Evolutionary conservation across 2,113 vertebrate species (phyloP).

Genomic region (Pandion haliaetus): DNA sequence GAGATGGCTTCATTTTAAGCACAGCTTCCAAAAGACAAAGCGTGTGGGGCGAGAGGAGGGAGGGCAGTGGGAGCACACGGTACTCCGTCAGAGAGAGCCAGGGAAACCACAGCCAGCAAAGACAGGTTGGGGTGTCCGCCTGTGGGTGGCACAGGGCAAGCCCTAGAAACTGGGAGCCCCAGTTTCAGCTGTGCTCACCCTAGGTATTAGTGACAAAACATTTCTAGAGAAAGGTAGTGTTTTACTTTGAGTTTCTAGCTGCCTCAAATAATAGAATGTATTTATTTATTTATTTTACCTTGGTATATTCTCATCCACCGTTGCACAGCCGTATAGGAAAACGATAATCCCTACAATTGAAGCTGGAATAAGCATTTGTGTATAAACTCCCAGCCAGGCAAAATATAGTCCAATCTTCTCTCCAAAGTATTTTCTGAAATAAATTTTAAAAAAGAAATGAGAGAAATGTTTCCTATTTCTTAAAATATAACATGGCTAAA

Average conservation of each 20-base stretch:
- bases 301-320: constrained; percentile 91
- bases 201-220: background rate
- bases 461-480: constrained; percentile 44
- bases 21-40: background rate
- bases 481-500: constrained; percentile 57
- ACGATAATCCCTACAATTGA: constrained; percentile 92
- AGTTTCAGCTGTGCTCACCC: background rate
- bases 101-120: background rate
- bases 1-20: background rate
- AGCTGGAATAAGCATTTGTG: constrained; percentile 96
- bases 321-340: constrained; percentile 94
- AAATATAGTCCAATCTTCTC: constrained; percentile 98
- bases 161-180: background rate
- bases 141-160: background rate
- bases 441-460: background rate
- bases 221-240: background rate
- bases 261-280: background rate
- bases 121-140: accelerated
- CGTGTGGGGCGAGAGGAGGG: accelerated
- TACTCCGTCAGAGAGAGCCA: background rate
- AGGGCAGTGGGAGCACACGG: background rate
- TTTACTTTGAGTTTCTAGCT: background rate
- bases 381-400: constrained; percentile 98
- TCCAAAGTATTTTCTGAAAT: constrained; percentile 94
- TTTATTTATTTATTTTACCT: constrained; percentile 76